Conservation (phyloP, 2,888 invertebrate species). For the Dascillus cervinus region DNA sequence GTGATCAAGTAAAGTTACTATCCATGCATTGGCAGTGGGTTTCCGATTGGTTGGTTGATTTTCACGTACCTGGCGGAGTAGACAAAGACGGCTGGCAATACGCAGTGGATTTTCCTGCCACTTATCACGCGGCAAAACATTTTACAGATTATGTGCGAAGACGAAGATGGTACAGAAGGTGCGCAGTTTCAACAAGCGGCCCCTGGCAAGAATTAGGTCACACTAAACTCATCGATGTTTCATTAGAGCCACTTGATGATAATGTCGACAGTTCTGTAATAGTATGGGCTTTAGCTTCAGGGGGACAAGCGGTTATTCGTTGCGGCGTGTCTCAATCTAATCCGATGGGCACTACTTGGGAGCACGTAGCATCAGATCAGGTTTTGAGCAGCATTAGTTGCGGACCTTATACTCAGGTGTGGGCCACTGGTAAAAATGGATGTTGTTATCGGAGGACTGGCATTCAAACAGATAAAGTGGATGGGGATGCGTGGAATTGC, state of each 20-base stretch:
- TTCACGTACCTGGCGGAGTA: conserved; percentile 80
- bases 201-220: conserved; percentile 87
- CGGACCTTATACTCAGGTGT: conserved; percentile 60
- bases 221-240: conserved; percentile 74
- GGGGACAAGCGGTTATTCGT: conserved; percentile 79
- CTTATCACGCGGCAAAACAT: conserved; percentile 76
- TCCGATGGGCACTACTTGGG: conserved; percentile 69
- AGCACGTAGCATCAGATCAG: conserved; percentile 76
- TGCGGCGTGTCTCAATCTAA: conserved; percentile 66
- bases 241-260: conserved; percentile 45
- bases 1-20: conserved; percentile 78
- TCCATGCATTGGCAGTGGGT: conserved; percentile 88
- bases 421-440: conserved; percentile 84
- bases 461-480: conserved; percentile 58
- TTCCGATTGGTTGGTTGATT: conserved; percentile 90
- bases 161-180: conserved; percentile 74
- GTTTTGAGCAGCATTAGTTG: conserved; percentile 68
- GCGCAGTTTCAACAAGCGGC: conserved; percentile 73
- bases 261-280: conserved; percentile 45
- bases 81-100: conserved; percentile 94
- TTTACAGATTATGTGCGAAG: conserved; percentile 85
- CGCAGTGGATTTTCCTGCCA: conserved; percentile 83
- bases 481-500: conserved; percentile 65
- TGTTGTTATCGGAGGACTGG: conserved; percentile 75
- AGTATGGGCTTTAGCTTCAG: conserved; percentile 80